Evolutionary conservation across 2,797 vertebrate genomes (phyloP).

Genomic region (Hydrophis major): DNA sequence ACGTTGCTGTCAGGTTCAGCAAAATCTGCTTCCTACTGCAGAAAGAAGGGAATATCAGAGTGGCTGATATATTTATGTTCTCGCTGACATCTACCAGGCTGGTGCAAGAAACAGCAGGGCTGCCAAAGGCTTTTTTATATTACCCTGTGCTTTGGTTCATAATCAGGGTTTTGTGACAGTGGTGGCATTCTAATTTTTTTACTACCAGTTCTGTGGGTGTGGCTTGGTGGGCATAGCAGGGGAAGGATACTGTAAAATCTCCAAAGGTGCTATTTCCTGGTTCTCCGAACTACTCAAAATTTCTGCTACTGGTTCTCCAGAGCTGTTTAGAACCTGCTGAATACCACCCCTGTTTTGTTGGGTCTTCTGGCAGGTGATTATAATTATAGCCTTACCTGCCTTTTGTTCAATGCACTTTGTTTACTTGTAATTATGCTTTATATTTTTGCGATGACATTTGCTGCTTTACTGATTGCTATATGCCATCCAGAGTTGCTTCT

Average conservation of each 20-base stretch:
- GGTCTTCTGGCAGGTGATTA: background rate
- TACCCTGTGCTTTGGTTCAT: background rate
- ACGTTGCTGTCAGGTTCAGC: background rate
- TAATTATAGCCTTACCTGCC: background rate
- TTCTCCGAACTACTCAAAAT: no score
- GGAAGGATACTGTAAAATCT: no score
- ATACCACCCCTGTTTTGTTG: background rate
- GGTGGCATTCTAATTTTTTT: no score
- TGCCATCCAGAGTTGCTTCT: background rate
- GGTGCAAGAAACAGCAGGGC: background rate
- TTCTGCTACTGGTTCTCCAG: no score
- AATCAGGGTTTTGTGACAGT: background rate
- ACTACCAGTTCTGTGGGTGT: no score
- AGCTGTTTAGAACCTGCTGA: no score
- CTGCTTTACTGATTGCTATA: background rate
- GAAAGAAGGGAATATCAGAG: background rate
- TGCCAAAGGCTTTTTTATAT: background rate
- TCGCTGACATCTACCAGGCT: background rate
- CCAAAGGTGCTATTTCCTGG: no score
- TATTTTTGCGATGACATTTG: background rate
- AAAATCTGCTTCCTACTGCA: background rate
- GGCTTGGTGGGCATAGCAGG: no score
- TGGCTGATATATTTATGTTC: background rate
- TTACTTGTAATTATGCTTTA: background rate
- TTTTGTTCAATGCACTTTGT: background rate